Conservation (phyloP, 1,140 invertebrate species). For the Drosophila yakuba region DNA sequence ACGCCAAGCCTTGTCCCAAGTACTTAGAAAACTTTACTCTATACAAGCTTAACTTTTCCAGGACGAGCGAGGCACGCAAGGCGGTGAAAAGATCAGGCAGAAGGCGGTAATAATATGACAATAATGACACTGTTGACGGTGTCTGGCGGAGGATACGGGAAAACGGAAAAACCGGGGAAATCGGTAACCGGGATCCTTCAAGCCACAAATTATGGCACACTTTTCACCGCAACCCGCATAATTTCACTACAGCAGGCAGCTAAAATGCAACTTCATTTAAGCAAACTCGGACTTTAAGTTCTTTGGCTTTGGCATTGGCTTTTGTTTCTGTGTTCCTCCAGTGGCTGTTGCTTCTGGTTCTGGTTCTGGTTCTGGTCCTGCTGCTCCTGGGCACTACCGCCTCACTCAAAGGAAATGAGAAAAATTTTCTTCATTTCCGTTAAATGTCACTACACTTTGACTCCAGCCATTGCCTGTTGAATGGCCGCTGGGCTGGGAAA, state of each 20-base stretch:
- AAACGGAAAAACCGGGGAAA: too few species aligned
- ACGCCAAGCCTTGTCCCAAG: constrained; percentile 42
- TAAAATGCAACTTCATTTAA: constrained; percentile 38
- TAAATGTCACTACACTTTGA: constrained; percentile 68
- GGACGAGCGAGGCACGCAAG: neutral
- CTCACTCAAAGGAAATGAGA: constrained; percentile 73
- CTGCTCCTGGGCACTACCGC: constrained; percentile 13
- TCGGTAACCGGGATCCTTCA: too few species aligned
- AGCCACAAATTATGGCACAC: constrained; percentile 34
- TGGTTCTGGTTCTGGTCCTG: neutral
- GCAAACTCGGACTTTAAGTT: constrained; percentile 28
- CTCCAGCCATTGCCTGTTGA: constrained; percentile 43
- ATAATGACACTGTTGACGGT: constrained; percentile 71
- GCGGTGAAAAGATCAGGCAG: constrained; percentile 9
- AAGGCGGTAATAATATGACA: constrained; percentile 70
- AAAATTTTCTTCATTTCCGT: constrained; percentile 78
- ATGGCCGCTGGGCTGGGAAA: constrained; percentile 8
- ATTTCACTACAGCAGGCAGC: constrained; percentile 8
- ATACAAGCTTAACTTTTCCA: constrained; percentile 66
- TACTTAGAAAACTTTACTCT: constrained; percentile 75
- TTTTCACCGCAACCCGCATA: constrained; percentile 47
- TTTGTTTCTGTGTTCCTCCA: constrained; percentile 12
- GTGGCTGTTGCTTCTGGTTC: neutral
- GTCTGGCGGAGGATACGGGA: neutral
- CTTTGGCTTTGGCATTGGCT: constrained; percentile 29